phyloP scores from a whole-genome alignment of 2,797 vertebrate genomes.

The Crenichthys baileyi region DNA sequence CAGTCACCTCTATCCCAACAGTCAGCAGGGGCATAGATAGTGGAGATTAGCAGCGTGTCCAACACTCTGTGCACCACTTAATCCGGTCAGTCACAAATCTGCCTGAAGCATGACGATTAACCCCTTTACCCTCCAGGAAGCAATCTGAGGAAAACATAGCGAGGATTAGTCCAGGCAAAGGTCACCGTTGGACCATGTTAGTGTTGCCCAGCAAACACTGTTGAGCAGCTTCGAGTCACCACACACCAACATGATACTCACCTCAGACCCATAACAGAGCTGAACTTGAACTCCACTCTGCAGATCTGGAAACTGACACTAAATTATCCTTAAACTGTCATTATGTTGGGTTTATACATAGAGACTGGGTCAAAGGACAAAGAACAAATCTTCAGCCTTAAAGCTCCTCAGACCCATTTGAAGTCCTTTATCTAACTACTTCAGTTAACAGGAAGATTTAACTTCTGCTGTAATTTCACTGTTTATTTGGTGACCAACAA shows the following conservation, averaged over 20 bases:
- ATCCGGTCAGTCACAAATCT: conserved; percentile 80
- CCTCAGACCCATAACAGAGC: neutral
- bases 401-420: conserved; percentile 2
- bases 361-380: neutral
- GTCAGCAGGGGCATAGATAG: conserved; percentile 40
- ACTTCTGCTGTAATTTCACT: neutral
- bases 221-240: neutral
- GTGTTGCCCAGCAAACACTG: conserved; percentile 23
- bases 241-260: neutral
- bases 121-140: conserved; percentile 64
- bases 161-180: conserved; percentile 63
- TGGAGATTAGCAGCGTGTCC: conserved; percentile 70
- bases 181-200: conserved; percentile 47
- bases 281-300: neutral
- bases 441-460: neutral
- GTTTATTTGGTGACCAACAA: neutral
- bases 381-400: conserved; percentile 6
- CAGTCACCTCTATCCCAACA: neutral
- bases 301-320: neutral
- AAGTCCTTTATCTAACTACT: neutral
- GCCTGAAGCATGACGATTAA: conserved; percentile 71
- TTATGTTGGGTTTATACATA: neutral
- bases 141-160: conserved; percentile 56
- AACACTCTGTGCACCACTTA: conserved; percentile 68
- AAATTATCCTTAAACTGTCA: neutral